A percentile compares a stretch with the other conserved stretches of the same genome.
phyloP scores from a whole-genome alignment of 2,113 vertebrate species.

The Heterochromis multidens region DNA sequence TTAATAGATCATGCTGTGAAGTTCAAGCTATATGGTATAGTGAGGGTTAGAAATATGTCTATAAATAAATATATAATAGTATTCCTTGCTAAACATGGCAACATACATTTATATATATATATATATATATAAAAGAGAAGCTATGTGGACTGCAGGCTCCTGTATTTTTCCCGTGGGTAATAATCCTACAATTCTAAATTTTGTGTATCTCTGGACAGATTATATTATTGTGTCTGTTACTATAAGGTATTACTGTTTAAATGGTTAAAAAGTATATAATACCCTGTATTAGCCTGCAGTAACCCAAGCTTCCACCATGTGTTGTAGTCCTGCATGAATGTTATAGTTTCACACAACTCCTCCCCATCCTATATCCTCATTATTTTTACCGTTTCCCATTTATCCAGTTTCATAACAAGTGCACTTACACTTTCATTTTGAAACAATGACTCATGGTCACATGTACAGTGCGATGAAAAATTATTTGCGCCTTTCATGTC shows the following conservation, averaged over 20 bases:
- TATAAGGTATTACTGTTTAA: too few relatives aligned
- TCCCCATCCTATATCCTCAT: constrained; percentile 38
- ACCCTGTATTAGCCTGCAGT: neutral
- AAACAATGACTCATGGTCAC: neutral
- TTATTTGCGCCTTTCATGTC: neutral
- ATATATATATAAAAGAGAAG: neutral
- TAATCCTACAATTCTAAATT: neutral
- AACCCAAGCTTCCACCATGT: too few relatives aligned
- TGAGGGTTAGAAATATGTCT: neutral
- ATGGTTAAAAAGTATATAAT: neutral
- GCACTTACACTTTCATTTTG: constrained; percentile 23
- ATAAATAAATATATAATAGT: neutral
- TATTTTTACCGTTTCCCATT: constrained; percentile 23
- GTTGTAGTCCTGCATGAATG: neutral
- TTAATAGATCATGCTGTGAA: neutral
- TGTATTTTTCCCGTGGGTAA: neutral
- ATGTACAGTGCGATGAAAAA: neutral
- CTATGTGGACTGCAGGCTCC: neutral
- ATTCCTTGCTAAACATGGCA: neutral
- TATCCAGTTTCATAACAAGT: neutral
- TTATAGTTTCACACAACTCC: neutral
- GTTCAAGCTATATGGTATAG: neutral
- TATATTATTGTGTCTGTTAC: too few relatives aligned
- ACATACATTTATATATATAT: too few relatives aligned
- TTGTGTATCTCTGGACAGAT: neutral